A percentile compares a stretch with the other conserved stretches of the same genome.
These are phyloP conservation scores for Acrobasis consociella DNA, from an alignment of 2,888 invertebrate species.

Conservation along the genomic window DNA sequence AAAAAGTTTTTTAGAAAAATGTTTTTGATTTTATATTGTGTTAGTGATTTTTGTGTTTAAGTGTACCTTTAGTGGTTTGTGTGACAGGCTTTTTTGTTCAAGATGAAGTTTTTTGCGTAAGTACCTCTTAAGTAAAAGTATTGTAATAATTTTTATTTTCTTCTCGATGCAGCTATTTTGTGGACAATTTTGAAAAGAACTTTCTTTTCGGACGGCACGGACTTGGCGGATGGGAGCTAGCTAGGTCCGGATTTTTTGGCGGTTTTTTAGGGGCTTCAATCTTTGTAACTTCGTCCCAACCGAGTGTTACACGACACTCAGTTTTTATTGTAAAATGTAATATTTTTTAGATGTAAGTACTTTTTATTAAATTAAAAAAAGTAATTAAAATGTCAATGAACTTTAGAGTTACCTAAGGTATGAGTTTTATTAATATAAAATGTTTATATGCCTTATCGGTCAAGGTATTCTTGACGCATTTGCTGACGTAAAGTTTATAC, in stretches of 20 bases:
- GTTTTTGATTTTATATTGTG: slow-evolving; percentile 32
- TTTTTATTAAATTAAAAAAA: background rate
- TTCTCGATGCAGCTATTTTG: no score
- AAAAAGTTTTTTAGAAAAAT: slow-evolving; percentile 27
- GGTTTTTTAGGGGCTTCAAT: no score
- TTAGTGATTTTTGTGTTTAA: slow-evolving; percentile 35
- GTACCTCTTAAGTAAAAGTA: background rate
- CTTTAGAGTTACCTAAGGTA: background rate
- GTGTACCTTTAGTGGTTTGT: background rate
- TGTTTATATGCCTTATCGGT: slow-evolving; percentile 1
- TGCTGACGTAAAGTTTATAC: slow-evolving; percentile 3
- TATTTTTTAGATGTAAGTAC: no score
- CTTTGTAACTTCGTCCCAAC: no score
- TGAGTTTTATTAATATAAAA: background rate
- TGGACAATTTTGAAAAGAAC: no score
- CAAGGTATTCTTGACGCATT: slow-evolving; percentile 5
- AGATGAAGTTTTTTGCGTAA: slow-evolving; percentile 13
- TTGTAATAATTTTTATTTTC: no score
- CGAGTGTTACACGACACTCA: no score
- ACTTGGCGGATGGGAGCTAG: no score
- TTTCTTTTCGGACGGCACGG: no score
- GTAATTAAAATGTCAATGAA: background rate
- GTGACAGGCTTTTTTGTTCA: background rate
- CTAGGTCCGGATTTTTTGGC: no score
- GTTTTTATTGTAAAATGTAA: background rate